Base-by-base conservation (phyloP, 2,888 invertebrate genomes). In the Nomada fucata region DNA sequence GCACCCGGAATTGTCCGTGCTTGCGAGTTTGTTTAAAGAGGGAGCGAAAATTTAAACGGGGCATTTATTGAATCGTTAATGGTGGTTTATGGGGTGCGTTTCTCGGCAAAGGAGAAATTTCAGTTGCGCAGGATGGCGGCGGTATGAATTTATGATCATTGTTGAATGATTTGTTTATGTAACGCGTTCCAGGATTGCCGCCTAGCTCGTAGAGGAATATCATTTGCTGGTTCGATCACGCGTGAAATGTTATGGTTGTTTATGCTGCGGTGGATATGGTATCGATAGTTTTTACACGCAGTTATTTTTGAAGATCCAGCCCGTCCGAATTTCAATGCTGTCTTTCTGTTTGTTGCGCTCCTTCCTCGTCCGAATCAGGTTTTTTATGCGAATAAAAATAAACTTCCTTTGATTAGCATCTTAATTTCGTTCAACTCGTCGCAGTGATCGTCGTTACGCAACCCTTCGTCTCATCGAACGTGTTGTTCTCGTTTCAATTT, bases 11-110 rank as follows among this genome's bases (percentile, higher is more conserved):
- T 67, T 50, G 42, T 63, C 20, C 3, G 13, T n/a, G 71, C 68
- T 77, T 72, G 69, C 36, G 63, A 64, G 52, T 59, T 64, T 69
- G 18, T 42, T 26, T 61, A 36, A 57, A 42, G 0, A 23, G 60
- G 60, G 52, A 63, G 68, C 26, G 67, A 64, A 53, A 26, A 47
- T 72, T 76, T 72, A 76, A 36, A 76, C 55, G n/a, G 42, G 36
- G 50, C 57, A 44, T 79, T 82, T 75, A 82, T 70, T 63, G 52
- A 79, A 71, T 26, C 55, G 60, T 67, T 71, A 71, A 79, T 67
- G 52, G 52, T 69, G 42, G 18, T 79, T 79, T 82, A 79, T 50
- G 61, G 18, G n/a, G 3, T 61, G 9, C 23, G 53, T 50, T 79
- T 79, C 79, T 63, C 13, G 59, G 70, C 47, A 63, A 57, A 75